Percentiles rank a stretch among this genome's conserved stretches.
phyloP scores from a whole-genome alignment of 2,113 vertebrate genomes.

The Acrocephalus kingi region DNA sequence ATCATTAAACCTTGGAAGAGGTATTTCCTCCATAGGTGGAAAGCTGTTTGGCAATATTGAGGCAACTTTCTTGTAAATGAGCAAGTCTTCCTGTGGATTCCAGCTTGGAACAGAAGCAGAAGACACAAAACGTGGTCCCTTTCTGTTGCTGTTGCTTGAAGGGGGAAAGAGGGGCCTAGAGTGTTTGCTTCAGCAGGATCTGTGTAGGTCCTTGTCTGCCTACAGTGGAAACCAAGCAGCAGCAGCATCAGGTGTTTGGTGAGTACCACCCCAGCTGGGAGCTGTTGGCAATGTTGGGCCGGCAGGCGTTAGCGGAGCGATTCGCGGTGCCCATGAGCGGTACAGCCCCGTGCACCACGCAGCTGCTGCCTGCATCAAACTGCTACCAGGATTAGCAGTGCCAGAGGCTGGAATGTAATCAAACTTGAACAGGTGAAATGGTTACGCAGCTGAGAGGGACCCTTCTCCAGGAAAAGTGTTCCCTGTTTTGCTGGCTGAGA shows the following conservation, averaged over 20 bases:
- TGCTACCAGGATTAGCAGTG: conserved; percentile 54
- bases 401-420: conserved; percentile 66
- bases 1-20: conserved; percentile 75
- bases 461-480: background rate
- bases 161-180: background rate
- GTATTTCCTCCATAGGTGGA: conserved; percentile 39
- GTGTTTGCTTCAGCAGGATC: background rate
- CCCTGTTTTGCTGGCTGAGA: background rate
- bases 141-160: background rate
- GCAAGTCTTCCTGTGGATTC: background rate
- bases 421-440: conserved; percentile 61
- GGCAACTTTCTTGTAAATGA: background rate
- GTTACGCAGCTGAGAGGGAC: background rate
- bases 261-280: conserved; percentile 6
- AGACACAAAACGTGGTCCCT: background rate
- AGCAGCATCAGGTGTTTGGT: background rate
- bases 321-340: background rate
- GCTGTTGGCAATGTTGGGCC: background rate
- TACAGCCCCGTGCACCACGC: background rate
- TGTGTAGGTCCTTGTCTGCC: background rate
- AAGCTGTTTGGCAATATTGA: background rate
- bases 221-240: background rate
- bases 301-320: background rate
- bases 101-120: background rate
- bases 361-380: conserved; percentile 38